Evolutionary conservation across 1,140 invertebrate species (phyloP).

Genomic region (Drosophila tsacasi): DNA sequence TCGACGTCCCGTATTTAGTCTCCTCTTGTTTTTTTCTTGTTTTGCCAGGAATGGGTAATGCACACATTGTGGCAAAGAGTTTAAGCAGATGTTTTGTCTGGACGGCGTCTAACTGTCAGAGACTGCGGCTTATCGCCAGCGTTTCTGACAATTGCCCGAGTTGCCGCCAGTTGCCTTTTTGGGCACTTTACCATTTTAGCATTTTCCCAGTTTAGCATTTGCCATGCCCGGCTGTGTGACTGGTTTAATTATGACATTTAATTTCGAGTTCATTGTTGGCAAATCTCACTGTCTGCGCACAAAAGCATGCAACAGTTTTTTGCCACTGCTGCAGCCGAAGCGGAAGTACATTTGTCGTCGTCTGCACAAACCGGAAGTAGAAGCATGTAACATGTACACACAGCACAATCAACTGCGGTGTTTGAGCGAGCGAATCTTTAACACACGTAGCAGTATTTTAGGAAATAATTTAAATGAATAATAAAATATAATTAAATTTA

Average conservation of each 20-base stretch:
- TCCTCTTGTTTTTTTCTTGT: neutral
- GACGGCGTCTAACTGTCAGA: conserved; percentile 56
- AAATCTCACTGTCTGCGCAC: conserved; percentile 27
- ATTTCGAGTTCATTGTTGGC: conserved; percentile 59
- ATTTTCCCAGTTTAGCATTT: conserved; percentile 6
- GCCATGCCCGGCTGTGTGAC: conserved; percentile 16
- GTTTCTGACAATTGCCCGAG: conserved; percentile 50
- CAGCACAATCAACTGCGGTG: conserved; percentile 11
- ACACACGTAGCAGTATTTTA: neutral
- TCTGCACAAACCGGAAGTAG: conserved; percentile 53
- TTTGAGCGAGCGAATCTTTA: conserved; percentile 10
- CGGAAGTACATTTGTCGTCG: conserved; percentile 42
- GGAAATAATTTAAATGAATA: neutral
- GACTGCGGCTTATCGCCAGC: conserved; percentile 57
- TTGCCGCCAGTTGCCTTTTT: conserved; percentile 38
- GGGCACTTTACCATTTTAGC: conserved; percentile 13
- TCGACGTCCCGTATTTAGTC: neutral
- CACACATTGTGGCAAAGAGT: conserved; percentile 62
- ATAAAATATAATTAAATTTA: neutral
- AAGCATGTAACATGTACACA: conserved; percentile 33
- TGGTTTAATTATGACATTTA: conserved; percentile 72
- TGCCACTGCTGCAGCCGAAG: conserved; percentile 8
- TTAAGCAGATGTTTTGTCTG: conserved; percentile 64
- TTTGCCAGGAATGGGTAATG: conserved; percentile 25
- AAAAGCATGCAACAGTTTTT: conserved; percentile 72